Conservation (phyloP, 2,113 vertebrate genomes). For the Paralichthys olivaceus region DNA sequence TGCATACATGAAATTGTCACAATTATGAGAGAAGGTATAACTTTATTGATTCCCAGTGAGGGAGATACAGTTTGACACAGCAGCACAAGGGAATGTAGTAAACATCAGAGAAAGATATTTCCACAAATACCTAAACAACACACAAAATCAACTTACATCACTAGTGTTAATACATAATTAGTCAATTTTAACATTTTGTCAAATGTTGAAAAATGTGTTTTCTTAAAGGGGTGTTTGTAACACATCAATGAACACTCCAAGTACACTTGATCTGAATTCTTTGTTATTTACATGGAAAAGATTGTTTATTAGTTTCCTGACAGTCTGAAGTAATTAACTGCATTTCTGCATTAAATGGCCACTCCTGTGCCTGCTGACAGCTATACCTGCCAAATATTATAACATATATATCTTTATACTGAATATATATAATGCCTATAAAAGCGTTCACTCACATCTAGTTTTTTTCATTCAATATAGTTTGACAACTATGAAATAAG, state of each 20-base stretch:
- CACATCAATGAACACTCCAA: too few relatives aligned
- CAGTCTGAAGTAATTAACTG: background rate
- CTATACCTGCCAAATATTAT: too few relatives aligned
- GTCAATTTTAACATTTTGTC: too few relatives aligned
- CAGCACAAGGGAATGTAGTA: background rate
- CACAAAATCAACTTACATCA: too few relatives aligned
- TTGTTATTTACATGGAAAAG: too few relatives aligned
- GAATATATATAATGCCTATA: background rate
- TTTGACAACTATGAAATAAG: slow-evolving; percentile 1
- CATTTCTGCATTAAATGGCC: too few relatives aligned
- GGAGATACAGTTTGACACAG: background rate
- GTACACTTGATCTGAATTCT: too few relatives aligned
- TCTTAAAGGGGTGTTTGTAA: too few relatives aligned
- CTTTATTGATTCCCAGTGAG: background rate
- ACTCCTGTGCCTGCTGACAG: too few relatives aligned
- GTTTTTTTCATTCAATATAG: background rate
- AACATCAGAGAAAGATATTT: background rate
- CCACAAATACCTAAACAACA: background rate
- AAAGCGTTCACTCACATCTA: background rate
- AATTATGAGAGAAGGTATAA: background rate
- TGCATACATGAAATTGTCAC: too few relatives aligned
- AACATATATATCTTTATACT: background rate
- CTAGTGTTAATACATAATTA: too few relatives aligned
- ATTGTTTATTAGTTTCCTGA: background rate
- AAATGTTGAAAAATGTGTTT: too few relatives aligned